Base-by-base conservation (phyloP, 2,888 invertebrate genomes). In the Endotricha flammealis region DNA sequence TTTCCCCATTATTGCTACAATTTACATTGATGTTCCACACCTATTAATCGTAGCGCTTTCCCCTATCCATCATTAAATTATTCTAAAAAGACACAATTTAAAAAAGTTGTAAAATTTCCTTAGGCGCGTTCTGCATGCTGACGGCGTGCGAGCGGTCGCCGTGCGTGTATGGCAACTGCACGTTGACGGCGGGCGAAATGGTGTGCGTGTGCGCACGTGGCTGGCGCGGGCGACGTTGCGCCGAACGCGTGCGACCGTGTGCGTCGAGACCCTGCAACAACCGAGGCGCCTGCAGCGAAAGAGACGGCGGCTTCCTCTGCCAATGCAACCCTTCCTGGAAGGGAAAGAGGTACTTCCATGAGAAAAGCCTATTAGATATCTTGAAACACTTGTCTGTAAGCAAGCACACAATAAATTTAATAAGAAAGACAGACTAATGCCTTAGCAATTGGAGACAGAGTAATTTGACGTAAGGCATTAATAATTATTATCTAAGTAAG, bases 311-410 rank as follows among this genome's bases (percentile, higher is more conserved):
- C 0, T 93, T 91, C 59, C 76, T 89, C 38, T 95, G 95, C 64
- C 87, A 89, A 47, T 92, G 95, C 62, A 91, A 93, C 58, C 92
- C 92, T 0, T 93, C 93, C 77, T 92, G 91, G 90, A 90, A 90
- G 63, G 92, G 92, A 1, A 78, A 79, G 39, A 71, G 85, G 83
- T 82, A 34, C n/a, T n/a, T n/a, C n/a, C n/a, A n/a, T n/a, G n/a
- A n/a, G n/a, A n/a, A n/a, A n/a, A n/a, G n/a, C n/a, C n/a, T n/a
- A n/a, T n/a, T n/a, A n/a, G n/a, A n/a, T n/a, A n/a, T n/a, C n/a
- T n/a, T n/a, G n/a, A n/a, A n/a, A n/a, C n/a, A n/a, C n/a, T n/a
- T n/a, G n/a, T n/a, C n/a, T n/a, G n/a, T n/a, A n/a, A n/a, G n/a
- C n/a, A n/a, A n/a, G n/a, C n/a, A n/a, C n/a, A n/a, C n/a, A n/a